phyloP scores from a whole-genome alignment of 2,797 vertebrate genomes.

The Cichlasoma orientale region DNA sequence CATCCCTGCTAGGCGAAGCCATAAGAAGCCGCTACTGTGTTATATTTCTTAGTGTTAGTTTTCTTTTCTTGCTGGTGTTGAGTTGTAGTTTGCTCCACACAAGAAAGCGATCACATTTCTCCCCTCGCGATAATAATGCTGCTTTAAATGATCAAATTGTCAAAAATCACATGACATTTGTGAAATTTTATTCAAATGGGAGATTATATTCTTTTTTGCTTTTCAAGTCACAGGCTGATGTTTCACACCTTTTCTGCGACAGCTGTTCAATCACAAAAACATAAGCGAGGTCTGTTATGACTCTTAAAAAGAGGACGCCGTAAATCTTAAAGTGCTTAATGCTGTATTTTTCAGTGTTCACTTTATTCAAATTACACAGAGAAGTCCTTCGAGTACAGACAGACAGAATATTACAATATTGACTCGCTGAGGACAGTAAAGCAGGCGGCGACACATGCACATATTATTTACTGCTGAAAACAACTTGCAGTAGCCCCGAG shows the following conservation, averaged over 20 bases:
- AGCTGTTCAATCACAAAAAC: background rate
- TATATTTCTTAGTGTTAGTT: background rate
- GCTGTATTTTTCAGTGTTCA: background rate
- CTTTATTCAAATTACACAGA: conserved; percentile 20
- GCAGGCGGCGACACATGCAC: conserved; percentile 25
- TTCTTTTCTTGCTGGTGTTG: background rate
- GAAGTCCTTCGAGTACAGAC: background rate
- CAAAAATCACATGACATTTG: background rate
- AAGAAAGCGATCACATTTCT: background rate
- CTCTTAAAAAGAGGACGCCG: background rate
- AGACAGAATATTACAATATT: conserved; percentile 9
- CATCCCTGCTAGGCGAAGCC: background rate
- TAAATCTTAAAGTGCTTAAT: background rate
- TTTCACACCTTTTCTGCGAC: background rate
- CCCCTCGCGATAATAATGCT: background rate
- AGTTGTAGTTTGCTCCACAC: background rate
- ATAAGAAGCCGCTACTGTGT: background rate
- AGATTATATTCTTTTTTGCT: background rate
- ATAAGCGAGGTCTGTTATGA: background rate
- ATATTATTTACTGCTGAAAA: conserved; percentile 16
- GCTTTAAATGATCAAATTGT: conserved; percentile 19
- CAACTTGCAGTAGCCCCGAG: conserved; percentile 4
- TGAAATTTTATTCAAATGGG: background rate
- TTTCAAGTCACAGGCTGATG: background rate
- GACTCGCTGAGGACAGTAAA: background rate